Conservation (phyloP, 2,113 vertebrate species). For the Cyphomyrus discorhynchus region DNA sequence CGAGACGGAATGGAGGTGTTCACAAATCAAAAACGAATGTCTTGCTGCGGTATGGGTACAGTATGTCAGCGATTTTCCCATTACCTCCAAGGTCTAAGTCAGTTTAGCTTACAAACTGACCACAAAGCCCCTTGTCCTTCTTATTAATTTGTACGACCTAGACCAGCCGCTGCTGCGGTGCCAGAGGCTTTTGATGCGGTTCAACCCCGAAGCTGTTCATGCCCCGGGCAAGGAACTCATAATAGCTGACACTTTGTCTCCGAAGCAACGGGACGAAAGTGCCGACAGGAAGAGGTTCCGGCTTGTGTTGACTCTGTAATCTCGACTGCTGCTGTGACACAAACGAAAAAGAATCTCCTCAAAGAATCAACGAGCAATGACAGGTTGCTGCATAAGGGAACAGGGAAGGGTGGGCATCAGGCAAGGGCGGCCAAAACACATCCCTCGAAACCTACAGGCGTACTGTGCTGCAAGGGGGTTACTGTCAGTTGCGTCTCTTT, state of each 20-base stretch:
- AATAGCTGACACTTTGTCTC: not conserved
- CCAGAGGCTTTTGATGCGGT: not conserved
- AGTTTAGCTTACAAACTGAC: not conserved
- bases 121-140: too few species aligned
- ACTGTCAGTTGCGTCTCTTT: not conserved
- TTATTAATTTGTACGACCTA: too few species aligned
- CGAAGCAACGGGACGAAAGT: not conserved
- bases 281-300: not conserved
- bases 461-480: not conserved
- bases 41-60: not conserved
- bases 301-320: not conserved
- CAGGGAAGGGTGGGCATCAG: not conserved
- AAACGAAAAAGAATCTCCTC: not conserved
- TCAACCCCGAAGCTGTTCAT: not conserved
- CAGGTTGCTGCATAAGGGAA: not conserved
- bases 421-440: not conserved
- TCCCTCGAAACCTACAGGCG: not conserved
- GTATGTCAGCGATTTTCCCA: not conserved
- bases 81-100: not conserved
- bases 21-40: not conserved
- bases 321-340: not conserved
- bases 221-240: not conserved
- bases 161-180: too few species aligned
- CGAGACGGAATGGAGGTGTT: not conserved
- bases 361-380: not conserved